A percentile compares a stretch with the other conserved stretches of the same genome.
These are phyloP conservation scores for Aspidiotus rigidus DNA, from an alignment of 2,888 invertebrate species.

Conservation along the genomic window DNA sequence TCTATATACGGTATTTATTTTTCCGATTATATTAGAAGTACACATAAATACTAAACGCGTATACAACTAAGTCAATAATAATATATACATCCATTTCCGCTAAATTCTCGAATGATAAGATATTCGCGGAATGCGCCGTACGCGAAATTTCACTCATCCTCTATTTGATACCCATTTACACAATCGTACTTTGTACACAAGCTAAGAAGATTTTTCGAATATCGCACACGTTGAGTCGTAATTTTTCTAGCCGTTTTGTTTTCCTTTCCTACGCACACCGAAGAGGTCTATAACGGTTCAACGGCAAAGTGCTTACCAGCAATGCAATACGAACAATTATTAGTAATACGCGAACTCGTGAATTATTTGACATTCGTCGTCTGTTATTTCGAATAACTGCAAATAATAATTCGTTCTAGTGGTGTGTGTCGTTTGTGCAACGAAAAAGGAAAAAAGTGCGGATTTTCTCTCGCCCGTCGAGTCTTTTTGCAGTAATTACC, in stretches of 20 bases:
- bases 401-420: slow-evolving; percentile 18
- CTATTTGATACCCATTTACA: background rate
- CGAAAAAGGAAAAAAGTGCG: too few relatives aligned
- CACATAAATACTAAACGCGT: too few relatives aligned
- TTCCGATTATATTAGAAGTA: too few relatives aligned
- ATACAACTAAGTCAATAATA: too few relatives aligned
- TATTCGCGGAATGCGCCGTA: slow-evolving; percentile 6
- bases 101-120: background rate
- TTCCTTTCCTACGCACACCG: too few relatives aligned
- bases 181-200: background rate
- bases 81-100: too few relatives aligned
- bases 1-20: too few relatives aligned
- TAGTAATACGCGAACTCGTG: slow-evolving; percentile 16
- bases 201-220: background rate
- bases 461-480: too few relatives aligned
- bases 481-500: too few relatives aligned
- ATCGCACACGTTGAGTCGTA: slow-evolving; percentile 15
- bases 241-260: slow-evolving; percentile 10
- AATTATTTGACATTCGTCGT: slow-evolving; percentile 25
- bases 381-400: slow-evolving; percentile 20
- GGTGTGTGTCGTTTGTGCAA: background rate
- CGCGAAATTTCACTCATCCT: background rate
- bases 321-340: background rate
- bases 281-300: too few relatives aligned
- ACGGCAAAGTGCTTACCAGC: too few relatives aligned